These are phyloP conservation scores for Arothron firmamentum DNA, from an alignment of 2,113 vertebrate genomes.

Conservation along the genomic window DNA sequence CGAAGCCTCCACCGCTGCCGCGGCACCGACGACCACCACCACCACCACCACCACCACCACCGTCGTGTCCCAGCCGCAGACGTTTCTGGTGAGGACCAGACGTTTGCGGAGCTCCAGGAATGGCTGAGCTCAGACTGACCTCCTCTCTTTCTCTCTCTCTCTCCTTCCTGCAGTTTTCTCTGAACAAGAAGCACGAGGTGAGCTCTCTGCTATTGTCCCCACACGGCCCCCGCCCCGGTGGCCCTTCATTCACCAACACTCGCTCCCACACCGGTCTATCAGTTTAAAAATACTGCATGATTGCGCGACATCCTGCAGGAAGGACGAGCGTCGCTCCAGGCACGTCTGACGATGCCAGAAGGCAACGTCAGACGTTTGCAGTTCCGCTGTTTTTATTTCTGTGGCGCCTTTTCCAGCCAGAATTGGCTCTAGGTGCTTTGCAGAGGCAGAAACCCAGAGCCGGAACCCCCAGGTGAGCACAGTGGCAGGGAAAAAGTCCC, in stretches of 20 bases:
- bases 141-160: background rate
- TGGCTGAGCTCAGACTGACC: background rate
- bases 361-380: too few species aligned
- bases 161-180: slow-evolving; percentile 38
- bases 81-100: background rate
- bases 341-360: too few species aligned
- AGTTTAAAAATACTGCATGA: background rate
- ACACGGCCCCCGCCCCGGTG: slow-evolving; percentile 12
- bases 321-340: background rate
- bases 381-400: too few species aligned
- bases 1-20: too few species aligned
- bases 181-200: slow-evolving; percentile 32
- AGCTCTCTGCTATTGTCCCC: slow-evolving; percentile 32
- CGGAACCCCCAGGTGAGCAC: too few species aligned
- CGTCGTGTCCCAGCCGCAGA: background rate
- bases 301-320: slow-evolving; percentile 12
- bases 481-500: too few species aligned
- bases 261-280: background rate
- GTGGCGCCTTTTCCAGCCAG: too few species aligned
- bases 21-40: background rate
- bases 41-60: background rate
- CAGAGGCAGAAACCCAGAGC: too few species aligned
- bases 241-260: slow-evolving; percentile 6
- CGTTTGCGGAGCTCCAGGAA: background rate
- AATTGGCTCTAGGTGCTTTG: too few species aligned